Percentiles rank a stretch among this genome's conserved stretches.
Conservation (phyloP, 2,888 invertebrate species). For the Meghimatium bilineatum region DNA sequence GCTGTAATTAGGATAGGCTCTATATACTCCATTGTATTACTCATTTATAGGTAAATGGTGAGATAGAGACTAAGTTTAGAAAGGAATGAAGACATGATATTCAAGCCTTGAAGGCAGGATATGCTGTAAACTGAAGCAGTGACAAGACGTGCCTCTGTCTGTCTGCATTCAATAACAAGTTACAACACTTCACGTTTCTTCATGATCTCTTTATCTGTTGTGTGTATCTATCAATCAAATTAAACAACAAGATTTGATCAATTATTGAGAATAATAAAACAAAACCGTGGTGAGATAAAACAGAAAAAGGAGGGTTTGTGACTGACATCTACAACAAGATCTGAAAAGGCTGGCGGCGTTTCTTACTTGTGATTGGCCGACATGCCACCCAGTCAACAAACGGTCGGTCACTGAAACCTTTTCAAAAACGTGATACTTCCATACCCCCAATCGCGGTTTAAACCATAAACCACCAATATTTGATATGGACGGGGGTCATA, state of each 20-base stretch:
- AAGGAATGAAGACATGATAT: no score
- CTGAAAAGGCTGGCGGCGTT: not conserved
- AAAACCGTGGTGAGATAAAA: not conserved
- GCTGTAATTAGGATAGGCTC: no score
- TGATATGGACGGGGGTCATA: no score
- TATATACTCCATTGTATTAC: no score
- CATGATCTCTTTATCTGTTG: not conserved
- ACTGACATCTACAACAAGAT: not conserved
- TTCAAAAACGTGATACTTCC: not conserved
- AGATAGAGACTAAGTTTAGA: no score
- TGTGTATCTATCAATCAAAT: not conserved
- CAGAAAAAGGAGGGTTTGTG: not conserved
- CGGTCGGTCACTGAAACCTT: slow-evolving; percentile 28
- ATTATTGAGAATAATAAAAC: not conserved
- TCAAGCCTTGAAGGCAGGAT: no score
- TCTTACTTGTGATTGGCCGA: slow-evolving; percentile 35
- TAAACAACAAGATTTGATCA: not conserved
- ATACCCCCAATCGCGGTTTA: not conserved
- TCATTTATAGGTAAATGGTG: no score
- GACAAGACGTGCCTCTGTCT: no score
- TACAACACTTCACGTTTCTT: no score
- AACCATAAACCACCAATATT: not conserved
- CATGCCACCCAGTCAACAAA: slow-evolving; percentile 42
- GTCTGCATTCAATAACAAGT: no score
- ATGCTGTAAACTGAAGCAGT: no score